Percentiles rank a stretch among this genome's conserved stretches.
phyloP scores from a whole-genome alignment of 2,113 vertebrate species.

The Raphicerus campestris region DNA sequence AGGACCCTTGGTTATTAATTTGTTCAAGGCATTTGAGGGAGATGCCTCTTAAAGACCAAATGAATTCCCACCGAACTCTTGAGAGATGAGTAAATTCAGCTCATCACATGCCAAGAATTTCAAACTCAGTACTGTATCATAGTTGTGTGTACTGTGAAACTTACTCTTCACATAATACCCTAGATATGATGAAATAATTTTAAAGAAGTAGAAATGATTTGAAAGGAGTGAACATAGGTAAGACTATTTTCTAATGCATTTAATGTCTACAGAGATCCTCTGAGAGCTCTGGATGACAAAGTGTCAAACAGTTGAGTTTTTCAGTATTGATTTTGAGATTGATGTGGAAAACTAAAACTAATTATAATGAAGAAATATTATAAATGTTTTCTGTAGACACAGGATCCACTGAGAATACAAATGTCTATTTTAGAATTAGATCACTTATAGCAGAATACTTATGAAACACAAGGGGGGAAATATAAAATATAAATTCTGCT shows the following conservation, averaged over 20 bases:
- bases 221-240: neutral
- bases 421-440: constrained; percentile 36
- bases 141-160: neutral
- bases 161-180: neutral
- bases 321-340: neutral
- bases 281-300: neutral
- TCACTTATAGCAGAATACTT: constrained; percentile 20
- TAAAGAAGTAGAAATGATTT: neutral
- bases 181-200: neutral
- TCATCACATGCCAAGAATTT: neutral
- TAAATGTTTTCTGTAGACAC: neutral
- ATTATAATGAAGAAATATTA: neutral
- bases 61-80: neutral
- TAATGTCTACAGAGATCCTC: neutral
- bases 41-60: neutral
- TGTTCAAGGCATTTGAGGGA: neutral
- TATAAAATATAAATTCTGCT: constrained; percentile 8
- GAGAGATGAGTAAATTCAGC: neutral
- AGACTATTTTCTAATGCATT: neutral
- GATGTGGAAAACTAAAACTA: neutral
- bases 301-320: neutral
- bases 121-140: neutral
- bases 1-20: neutral
- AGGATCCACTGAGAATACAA: neutral
- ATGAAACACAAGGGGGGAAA: constrained; percentile 34